A percentile compares a stretch with the other conserved stretches of the same genome.
phyloP scores from a whole-genome alignment of 1,140 invertebrate genomes.

The Hycleus phaleratus region DNA sequence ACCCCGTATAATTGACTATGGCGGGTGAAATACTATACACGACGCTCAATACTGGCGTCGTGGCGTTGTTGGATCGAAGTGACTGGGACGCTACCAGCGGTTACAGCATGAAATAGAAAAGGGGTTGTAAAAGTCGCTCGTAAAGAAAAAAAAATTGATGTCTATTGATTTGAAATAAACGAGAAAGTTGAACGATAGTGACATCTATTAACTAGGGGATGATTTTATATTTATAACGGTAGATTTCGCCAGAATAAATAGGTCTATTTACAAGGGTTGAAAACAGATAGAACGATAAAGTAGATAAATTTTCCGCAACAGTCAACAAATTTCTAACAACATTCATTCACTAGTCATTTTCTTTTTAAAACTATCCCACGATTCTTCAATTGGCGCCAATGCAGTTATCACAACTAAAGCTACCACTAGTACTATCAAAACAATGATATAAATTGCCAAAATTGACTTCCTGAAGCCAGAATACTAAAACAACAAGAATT shows the following conservation, averaged over 20 bases:
- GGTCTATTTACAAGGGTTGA: no score
- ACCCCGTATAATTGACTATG: slow-evolving; percentile 22
- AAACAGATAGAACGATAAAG: no score
- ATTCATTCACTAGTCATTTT: slow-evolving; percentile 2
- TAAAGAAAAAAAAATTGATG: no score
- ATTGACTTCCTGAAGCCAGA: slow-evolving; percentile 63
- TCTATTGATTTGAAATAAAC: no score
- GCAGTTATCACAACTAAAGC: slow-evolving; percentile 64
- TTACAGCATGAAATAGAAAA: no score
- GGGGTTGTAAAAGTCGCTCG: no score
- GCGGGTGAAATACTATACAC: slow-evolving; percentile 30
- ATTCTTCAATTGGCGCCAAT: slow-evolving; percentile 63
- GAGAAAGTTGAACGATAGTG: no score
- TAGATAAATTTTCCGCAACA: no score
- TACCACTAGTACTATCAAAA: slow-evolving; percentile 54
- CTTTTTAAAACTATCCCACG: slow-evolving; percentile 25
- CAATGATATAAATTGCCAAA: slow-evolving; percentile 63
- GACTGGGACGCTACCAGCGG: slow-evolving; percentile 12
- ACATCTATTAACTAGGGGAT: no score
- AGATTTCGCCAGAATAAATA: no score
- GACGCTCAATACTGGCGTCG: slow-evolving; percentile 28
- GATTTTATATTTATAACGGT: no score
- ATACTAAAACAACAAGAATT: slow-evolving; percentile 53
- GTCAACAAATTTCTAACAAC: not conserved
- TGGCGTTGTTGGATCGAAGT: slow-evolving; percentile 24